Base-by-base conservation (phyloP, 2,888 invertebrate species). In the Lapara coniferarum region DNA sequence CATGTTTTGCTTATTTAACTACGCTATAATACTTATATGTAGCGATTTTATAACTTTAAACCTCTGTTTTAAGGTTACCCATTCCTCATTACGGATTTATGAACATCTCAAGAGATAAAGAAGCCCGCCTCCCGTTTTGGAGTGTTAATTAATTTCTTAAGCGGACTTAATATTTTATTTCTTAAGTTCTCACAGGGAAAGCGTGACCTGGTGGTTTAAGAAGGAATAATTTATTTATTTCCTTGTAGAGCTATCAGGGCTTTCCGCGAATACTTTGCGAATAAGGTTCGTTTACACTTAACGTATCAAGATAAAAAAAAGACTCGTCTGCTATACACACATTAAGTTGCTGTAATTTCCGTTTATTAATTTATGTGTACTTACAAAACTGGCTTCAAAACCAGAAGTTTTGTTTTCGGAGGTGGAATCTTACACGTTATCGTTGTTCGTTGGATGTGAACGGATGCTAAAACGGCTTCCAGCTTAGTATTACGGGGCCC, bases 401-500 rank as follows among this genome's bases (percentile, higher is more conserved):
- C 12, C 10, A 5, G 1, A 59, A 49, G 44, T 37, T 16, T 46
- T 46, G 44, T 46, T 37, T 7, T 12, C 16, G 13, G 13, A 19
- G 13, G 19, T 63, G 19, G 63, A 19, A 49, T 63, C 63, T 46
- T 63, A 13, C 12, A 49, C 19, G 49, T 46, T 59, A 49, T 37
- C 49, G 46, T 63, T 12, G 10, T 46, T 16, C n/a, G 56, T 56
- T n/a, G 30, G 14, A n/a, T 66, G 53, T 69, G 57, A 69, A 69
- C 44, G 30, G 44, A 57, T 66, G 51, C 37, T 51, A 55, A 59
- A 67, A 70, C 16, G 14, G 25, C 59, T 67, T 67, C 66, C 37
- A 67, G 55, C 46, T 67, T 63, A 55, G 67, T 67, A 82, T 81
- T 78, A 79, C 79, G 76, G 73, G 78, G 81, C 77, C 75, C 73